phyloP scores from a whole-genome alignment of 2,888 invertebrate species.

The Parnassius apollo region DNA sequence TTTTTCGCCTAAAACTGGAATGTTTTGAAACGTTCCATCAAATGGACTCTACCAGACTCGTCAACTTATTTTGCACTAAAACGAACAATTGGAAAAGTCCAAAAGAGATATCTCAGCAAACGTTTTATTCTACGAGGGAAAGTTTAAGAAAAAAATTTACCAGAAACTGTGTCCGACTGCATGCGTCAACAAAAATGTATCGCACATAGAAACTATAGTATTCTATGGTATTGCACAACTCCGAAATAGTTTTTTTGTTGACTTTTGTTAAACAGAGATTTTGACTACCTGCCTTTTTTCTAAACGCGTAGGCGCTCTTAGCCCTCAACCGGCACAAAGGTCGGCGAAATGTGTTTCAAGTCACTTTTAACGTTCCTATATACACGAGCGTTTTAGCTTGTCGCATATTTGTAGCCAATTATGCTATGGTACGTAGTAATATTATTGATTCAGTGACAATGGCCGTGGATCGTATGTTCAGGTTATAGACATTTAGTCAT shows the following conservation, averaged over 20 bases:
- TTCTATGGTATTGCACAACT: constrained; percentile 39
- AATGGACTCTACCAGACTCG: no score
- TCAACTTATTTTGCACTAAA: no score
- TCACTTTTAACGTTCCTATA: constrained; percentile 6
- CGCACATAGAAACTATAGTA: constrained; percentile 35
- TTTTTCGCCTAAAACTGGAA: no score
- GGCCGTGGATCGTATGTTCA: no score
- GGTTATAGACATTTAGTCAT: not conserved
- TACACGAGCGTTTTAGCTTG: not conserved
- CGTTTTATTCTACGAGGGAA: no score
- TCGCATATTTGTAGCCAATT: constrained; percentile 5
- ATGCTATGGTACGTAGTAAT: not conserved
- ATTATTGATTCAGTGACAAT: no score
- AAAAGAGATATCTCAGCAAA: no score
- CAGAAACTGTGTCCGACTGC: no score
- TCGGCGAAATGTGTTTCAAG: constrained; percentile 5
- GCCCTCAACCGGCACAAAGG: constrained; percentile 3
- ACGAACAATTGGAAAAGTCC: no score
- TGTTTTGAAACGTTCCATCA: no score
- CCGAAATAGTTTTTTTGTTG: constrained; percentile 46
- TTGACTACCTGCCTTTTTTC: constrained; percentile 47
- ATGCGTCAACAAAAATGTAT: constrained; percentile 31
- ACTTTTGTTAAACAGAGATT: constrained; percentile 38
- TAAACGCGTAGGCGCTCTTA: not conserved
- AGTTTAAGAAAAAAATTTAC: no score